These are phyloP conservation scores for Cephus sareptanus DNA, from an alignment of 2,888 invertebrate species.

Conservation along the genomic window DNA sequence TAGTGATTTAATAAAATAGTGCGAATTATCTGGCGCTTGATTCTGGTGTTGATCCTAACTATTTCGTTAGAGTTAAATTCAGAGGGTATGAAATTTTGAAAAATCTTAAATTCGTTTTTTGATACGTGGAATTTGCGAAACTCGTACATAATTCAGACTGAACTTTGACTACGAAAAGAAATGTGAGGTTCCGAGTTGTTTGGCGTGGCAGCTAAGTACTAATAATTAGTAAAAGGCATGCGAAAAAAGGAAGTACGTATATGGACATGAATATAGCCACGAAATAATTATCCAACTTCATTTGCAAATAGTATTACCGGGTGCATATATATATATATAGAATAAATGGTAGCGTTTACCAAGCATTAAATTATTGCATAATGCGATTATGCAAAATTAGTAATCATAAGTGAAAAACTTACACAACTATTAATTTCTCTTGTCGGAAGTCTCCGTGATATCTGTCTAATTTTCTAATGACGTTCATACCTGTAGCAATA, in stretches of 20 bases:
- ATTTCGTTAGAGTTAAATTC: neutral
- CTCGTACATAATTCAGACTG: neutral
- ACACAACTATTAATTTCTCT: neutral
- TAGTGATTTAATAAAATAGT: neutral
- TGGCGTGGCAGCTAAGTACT: neutral
- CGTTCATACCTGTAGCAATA: neutral
- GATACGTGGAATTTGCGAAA: neutral
- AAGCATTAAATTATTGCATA: neutral
- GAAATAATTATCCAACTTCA: too few species aligned
- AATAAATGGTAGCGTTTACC: too few species aligned
- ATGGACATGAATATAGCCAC: neutral
- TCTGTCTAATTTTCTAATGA: neutral
- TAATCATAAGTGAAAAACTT: neutral
- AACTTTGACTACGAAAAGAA: neutral
- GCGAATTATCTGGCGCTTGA: neutral
- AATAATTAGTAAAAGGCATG: neutral
- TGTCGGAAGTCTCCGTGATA: neutral
- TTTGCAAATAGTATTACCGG: too few species aligned
- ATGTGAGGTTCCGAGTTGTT: neutral
- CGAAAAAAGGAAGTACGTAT: neutral
- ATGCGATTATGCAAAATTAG: neutral
- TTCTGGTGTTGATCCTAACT: neutral
- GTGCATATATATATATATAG: too few species aligned
- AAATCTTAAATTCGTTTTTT: neutral
- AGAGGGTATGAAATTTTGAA: neutral